Evolutionary conservation across 2,888 invertebrate genomes (phyloP), one percentile per base, ranked within the genome.

Genomic region (Watsonalla binaria): DNA sequence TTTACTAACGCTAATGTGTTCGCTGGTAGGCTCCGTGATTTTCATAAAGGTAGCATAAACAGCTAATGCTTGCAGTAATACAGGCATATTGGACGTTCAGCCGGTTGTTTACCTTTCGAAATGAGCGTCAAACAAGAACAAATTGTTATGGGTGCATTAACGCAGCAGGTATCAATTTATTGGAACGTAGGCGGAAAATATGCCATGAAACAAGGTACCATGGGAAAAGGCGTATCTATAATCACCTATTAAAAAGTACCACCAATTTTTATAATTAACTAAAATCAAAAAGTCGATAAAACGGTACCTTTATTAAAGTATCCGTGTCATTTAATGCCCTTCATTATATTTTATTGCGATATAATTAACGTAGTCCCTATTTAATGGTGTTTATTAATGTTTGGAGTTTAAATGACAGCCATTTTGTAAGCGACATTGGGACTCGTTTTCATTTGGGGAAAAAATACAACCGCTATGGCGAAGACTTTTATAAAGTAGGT

Each of bases 101-200:
- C 64, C 59, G 73, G 70, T 62, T 82, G 74, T 81, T 85, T 84
- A 80, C 82, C 77, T 82, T 77, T 76, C 77, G 70, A 82, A 85
- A 85, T 80, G 82, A 83, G 76, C 76, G 61, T 77, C 81, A 82
- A 85, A 86, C 73, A 77, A 84, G 82, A 84, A 81, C 75, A 78
- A 78, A 85, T 74, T 81, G 82, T 83, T 85, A 85, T 82, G 75
- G 66, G 73, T 66, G 74, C 70, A 69, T 79, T 80, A 82, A 74
- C 81, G 65, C 82, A 76, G 81, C 80, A 72, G 78, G 61, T 70
- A 78, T 78, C 80, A 76, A 84, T 82, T 82, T 81, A 84, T 78
- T 68, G 68, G 69, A 50, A 59, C 60, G 70, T 69, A 63, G 60
- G 63, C 56, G 61, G 58, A 52, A 60, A 57, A 60, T 35, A 50